Base-by-base conservation (phyloP, 2,797 vertebrate species). In the Dromococcyx pavoninus region DNA sequence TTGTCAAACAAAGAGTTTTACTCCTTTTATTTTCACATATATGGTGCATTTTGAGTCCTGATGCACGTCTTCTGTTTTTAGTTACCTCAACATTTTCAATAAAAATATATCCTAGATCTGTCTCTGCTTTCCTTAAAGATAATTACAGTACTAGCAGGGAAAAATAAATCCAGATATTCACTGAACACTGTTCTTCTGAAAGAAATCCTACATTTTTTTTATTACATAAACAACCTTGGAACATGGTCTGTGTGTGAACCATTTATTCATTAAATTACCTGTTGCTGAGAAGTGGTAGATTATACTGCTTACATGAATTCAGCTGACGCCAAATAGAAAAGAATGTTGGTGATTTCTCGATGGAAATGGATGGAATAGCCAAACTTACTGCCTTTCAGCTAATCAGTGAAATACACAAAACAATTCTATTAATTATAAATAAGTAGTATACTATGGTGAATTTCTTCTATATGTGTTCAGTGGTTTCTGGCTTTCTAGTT, bases 71-170 rank as follows among this genome's bases (percentile, higher is more conserved):
- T 86, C 50, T 73, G 28, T 5, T 70, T 75, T 87, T 54, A 84
- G 39, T 80, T 91, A 57, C 35, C 44, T 79, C 77, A 48, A 0
- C 64, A 17, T 86, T 91, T 85, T 94, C 53, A 65, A 28, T 73
- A 76, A 62, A 72, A 88, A 76, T 25, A 10, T 75, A 84, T 90
- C 61, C 41, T 72, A 66, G 46, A 78, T 53, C 57, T 94, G 19
- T 82, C 27, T 93, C 23, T 88, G 51, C 48, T 70, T 91, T 92
- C 53, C 71, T 71, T 75, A 82, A 79, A 70, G 86, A 76, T 92
- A 81, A 75, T 80, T 91, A 93, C 66, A 72, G 70, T 81, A 46
- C 22, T 72, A 69, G 66, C 24, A 91, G 51, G 71, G 89, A 56
- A 75, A 54, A 77, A n/a, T 46, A 82, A 88, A 78, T 58, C 43